Percentiles rank a stretch among this genome's conserved stretches.
Evolutionary conservation across 2,113 vertebrate genomes (phyloP).

Genomic region (Callaeas wilsoni): DNA sequence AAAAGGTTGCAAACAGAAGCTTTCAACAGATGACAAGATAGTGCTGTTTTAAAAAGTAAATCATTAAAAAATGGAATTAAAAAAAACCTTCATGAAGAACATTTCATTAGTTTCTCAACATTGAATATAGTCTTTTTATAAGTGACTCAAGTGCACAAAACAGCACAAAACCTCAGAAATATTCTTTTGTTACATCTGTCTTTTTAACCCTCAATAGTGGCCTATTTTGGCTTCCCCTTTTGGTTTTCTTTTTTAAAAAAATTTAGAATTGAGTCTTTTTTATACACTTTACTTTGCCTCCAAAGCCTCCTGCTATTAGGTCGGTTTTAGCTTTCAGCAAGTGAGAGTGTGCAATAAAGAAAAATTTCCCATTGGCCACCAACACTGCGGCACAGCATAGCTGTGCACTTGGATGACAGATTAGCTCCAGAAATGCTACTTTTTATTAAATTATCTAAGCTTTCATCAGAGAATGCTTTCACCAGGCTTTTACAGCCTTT

Average conservation of each 20-base stretch:
- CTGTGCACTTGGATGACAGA: background rate
- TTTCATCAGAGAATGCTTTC: background rate
- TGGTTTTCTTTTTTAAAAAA: background rate
- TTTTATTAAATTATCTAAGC: background rate
- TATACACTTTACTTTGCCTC: background rate
- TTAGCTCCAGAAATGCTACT: conserved; percentile 10
- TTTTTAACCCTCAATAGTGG: background rate
- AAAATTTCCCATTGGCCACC: background rate
- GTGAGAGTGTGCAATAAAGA: background rate
- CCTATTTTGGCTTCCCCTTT: conserved; percentile 3
- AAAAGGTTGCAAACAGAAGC: background rate
- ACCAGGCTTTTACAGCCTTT: background rate
- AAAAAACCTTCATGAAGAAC: background rate
- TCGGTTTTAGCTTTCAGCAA: background rate
- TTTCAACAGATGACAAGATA: background rate
- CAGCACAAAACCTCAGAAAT: background rate
- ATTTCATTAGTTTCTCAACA: background rate
- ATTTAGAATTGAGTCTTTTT: background rate
- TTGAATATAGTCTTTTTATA: background rate
- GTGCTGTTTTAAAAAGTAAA: background rate
- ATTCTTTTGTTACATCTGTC: background rate
- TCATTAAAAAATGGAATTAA: background rate
- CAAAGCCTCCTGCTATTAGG: conserved; percentile 16
- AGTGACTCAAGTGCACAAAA: background rate
- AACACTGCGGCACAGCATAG: accelerated